Base-by-base conservation (phyloP, 2,113 vertebrate genomes). In the Phylloscopus trochilus region DNA sequence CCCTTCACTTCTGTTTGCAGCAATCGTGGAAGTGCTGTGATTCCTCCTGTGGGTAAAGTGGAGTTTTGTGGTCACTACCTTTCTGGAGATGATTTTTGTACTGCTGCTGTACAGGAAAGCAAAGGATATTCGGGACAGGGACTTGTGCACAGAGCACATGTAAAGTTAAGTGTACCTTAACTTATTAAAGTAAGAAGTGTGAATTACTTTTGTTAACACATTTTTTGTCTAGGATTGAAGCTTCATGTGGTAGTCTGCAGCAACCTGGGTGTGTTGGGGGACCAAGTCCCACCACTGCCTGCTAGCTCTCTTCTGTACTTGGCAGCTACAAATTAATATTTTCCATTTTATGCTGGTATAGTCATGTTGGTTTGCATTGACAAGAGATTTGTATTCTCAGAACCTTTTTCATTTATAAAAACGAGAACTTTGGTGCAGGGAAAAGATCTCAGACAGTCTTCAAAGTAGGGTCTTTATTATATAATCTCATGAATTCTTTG, bases 81-180 rank as follows among this genome's bases (percentile, higher is more conserved):
- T 67, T 20, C 3, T 37, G 60, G 66, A 75, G 27, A 66, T 1
- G 1, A 0, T 49, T 58, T 17, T 39, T 49, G 17, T 66, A 46
- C 60, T 62, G n/a, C n/a, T 67, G 15, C 51, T 56, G 20, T 55
- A 30, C 20, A 46, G 33, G 63, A 76, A n/a, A n/a, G 23, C 11
- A 52, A 31, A 77, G 44, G 39, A 63, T 63, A 7, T 63, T 33
- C 1, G 4, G 35, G 30, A 18, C 0, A 39, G 49, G 9, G 39
- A 43, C 7, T 5, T 0, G 0, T 27, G 52, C 41, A 31, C 4
- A 10, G 30, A 47, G 13, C 41, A 62, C 18, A 37, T 70, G 33
- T 20, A 39, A 59, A 17, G 18, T 39, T 7, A 17, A 21, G 43
- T 7, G 8, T 24, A 7, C 13, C 13, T 44, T 47, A 49, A 49